Evolutionary conservation across 2,797 vertebrate genomes (phyloP).

Genomic region (Etheostoma perlongum): DNA sequence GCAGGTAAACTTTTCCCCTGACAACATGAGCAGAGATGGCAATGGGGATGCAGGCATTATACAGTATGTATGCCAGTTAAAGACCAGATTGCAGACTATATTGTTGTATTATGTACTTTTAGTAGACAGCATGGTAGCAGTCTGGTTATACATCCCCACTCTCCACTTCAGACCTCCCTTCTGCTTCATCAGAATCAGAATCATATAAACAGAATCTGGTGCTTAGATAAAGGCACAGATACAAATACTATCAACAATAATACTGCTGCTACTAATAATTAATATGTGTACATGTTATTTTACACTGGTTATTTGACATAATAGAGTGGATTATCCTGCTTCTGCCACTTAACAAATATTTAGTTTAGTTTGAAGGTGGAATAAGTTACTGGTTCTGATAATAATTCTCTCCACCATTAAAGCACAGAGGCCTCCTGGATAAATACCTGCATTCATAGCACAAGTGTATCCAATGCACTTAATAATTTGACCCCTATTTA

Average conservation of each 20-base stretch:
- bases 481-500: not conserved
- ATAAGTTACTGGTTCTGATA: not conserved
- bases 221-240: conserved; percentile 23
- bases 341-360: conserved; percentile 4
- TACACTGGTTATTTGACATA: not conserved
- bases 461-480: not conserved
- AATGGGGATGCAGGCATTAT: conserved; percentile 17
- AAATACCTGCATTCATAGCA: not conserved
- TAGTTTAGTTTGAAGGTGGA: not conserved
- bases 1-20: conserved; percentile 65
- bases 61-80: conserved; percentile 3
- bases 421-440: not conserved
- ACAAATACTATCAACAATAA: not conserved
- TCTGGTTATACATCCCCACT: conserved; percentile 22
- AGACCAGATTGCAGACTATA: conserved; percentile 34
- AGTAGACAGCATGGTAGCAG: conserved; percentile 27
- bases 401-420: conserved; percentile 11
- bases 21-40: conserved; percentile 45
- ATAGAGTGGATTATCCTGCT: conserved; percentile 5
- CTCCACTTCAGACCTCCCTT: conserved; percentile 13
- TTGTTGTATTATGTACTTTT: conserved; percentile 25
- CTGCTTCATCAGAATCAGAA: conserved; percentile 6
- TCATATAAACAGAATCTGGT: not conserved
- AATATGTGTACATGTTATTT: not conserved
- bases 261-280: not conserved